These are phyloP conservation scores for Drosophila elegans DNA, from an alignment of 1,140 invertebrate genomes.

Conservation along the genomic window DNA sequence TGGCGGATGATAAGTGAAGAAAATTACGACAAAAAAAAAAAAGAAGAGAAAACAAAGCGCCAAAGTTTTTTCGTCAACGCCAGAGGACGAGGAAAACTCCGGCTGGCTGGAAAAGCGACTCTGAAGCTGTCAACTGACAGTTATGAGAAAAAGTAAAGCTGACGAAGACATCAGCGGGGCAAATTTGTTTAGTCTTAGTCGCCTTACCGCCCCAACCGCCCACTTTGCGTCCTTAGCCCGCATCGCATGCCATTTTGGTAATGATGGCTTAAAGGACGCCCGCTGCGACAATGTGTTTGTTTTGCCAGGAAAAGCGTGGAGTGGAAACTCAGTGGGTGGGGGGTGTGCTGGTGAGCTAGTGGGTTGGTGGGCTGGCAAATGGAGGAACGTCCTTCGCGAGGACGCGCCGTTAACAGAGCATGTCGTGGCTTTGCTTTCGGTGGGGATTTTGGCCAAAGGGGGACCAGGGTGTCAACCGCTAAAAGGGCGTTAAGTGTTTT, in stretches of 20 bases:
- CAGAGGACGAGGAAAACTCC: slow-evolving; percentile 40
- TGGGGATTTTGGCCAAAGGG: slow-evolving; percentile 13
- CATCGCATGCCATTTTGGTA: slow-evolving; percentile 76
- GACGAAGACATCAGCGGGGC: slow-evolving; percentile 76
- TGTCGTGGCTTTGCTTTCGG: slow-evolving; percentile 59
- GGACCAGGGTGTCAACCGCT: slow-evolving; percentile 69
- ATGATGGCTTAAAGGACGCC: slow-evolving; percentile 78
- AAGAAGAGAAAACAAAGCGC: slow-evolving; percentile 23
- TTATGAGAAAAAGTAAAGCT: slow-evolving; percentile 83
- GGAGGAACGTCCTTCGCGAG: slow-evolving; percentile 53
- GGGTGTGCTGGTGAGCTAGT: background rate
- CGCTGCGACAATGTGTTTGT: slow-evolving; percentile 74
- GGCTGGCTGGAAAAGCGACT: slow-evolving; percentile 58
- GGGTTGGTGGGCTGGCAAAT: background rate
- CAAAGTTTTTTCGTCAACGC: slow-evolving; percentile 47
- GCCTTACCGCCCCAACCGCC: slow-evolving; percentile 8
- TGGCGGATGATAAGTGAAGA: slow-evolving; percentile 32
- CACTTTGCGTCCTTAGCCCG: slow-evolving; percentile 16
- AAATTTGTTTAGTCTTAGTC: slow-evolving; percentile 82
- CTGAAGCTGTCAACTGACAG: slow-evolving; percentile 78
- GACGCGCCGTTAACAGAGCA: slow-evolving; percentile 75
- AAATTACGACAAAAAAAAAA: slow-evolving; percentile 22
- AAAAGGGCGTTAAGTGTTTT: slow-evolving; percentile 84
- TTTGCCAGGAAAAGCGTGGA: slow-evolving; percentile 28
- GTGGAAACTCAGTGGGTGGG: slow-evolving; percentile 1